A percentile compares a stretch with the other conserved stretches of the same genome.
These are phyloP conservation scores for Oligia strigilis DNA, from an alignment of 2,888 invertebrate species.

Conservation along the genomic window DNA sequence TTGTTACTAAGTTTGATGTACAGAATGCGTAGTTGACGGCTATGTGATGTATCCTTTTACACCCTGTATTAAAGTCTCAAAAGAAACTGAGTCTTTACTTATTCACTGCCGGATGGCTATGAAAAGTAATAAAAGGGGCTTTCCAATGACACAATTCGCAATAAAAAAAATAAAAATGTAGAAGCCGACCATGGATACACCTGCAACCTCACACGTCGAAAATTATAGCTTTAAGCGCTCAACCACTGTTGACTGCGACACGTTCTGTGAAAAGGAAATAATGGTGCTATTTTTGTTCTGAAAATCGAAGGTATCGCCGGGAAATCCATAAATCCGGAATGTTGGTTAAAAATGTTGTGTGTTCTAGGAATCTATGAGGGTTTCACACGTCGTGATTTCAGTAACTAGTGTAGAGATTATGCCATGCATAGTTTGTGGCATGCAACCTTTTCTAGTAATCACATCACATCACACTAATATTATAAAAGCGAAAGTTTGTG, in stretches of 20 bases:
- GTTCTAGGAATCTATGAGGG: neutral
- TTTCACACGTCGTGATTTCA: neutral
- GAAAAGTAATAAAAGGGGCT: conserved; percentile 1
- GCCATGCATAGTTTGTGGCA: neutral
- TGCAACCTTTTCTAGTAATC: neutral
- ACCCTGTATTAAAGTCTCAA: neutral
- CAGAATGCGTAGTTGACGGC: neutral
- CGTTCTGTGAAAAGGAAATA: conserved; percentile 17
- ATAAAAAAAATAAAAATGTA: conserved; percentile 26
- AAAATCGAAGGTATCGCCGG: neutral
- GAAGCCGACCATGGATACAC: conserved; percentile 39
- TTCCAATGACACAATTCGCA: conserved; percentile 9
- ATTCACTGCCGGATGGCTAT: neutral
- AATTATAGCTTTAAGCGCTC: conserved; percentile 36
- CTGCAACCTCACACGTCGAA: conserved; percentile 52
- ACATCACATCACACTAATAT: no score
- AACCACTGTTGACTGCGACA: neutral
- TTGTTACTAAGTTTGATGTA: neutral
- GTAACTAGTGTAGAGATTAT: neutral
- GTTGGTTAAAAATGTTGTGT: neutral
- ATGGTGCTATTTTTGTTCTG: neutral
- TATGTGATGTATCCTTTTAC: neutral
- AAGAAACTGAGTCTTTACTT: neutral
- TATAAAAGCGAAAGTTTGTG: no score
- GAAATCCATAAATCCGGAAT: neutral